Evolutionary conservation across 2,888 invertebrate species (phyloP).

Genomic region (Nezara viridula): DNA sequence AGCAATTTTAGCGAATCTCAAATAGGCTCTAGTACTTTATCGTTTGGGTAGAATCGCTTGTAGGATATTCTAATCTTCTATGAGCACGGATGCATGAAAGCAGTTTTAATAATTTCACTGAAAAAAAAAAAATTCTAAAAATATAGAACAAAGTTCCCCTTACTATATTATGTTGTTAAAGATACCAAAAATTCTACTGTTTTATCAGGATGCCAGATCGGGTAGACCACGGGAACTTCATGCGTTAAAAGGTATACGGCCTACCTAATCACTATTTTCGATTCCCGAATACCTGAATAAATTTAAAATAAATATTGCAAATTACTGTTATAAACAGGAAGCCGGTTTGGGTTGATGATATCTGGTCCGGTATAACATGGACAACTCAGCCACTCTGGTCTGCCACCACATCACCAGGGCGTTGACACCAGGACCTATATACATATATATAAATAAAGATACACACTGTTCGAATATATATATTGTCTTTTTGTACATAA

Average conservation of each 20-base stretch:
- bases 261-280: background rate
- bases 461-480: no score
- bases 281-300: slow-evolving; percentile 36
- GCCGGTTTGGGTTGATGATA: slow-evolving; percentile 47
- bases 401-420: background rate
- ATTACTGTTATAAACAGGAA: slow-evolving; percentile 42
- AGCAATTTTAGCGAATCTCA: no score
- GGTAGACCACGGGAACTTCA: background rate
- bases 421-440: slow-evolving; percentile 31
- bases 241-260: background rate
- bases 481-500: no score
- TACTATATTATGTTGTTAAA: no score
- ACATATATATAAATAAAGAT: no score
- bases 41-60: no score
- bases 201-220: background rate
- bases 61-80: no score
- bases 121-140: no score
- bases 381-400: slow-evolving; percentile 3
- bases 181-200: background rate
- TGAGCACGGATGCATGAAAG: no score
- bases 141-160: no score
- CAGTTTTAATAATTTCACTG: no score
- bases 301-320: slow-evolving; percentile 44
- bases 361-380: slow-evolving; percentile 8
- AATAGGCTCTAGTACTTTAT: no score